These are phyloP conservation scores for Athetis lepigone DNA, from an alignment of 2,888 invertebrate species.

Conservation along the genomic window DNA sequence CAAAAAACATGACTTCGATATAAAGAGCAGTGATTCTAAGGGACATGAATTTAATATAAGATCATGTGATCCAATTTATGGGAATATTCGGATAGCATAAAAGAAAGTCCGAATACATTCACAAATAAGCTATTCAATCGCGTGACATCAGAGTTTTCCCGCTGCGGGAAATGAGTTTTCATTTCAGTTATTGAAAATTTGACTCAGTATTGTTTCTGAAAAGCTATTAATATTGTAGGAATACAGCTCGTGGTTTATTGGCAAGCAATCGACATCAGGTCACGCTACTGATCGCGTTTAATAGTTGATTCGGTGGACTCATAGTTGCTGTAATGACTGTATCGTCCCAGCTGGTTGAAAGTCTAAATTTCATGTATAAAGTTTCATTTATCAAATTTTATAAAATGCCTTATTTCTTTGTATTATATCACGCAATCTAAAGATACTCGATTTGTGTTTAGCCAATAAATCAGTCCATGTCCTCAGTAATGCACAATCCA, in stretches of 20 bases:
- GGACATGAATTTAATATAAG: slow-evolving; percentile 84
- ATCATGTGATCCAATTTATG: slow-evolving; percentile 77
- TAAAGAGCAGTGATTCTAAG: slow-evolving; percentile 80
- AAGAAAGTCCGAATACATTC: slow-evolving; percentile 68
- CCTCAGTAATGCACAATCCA: slow-evolving; percentile 89
- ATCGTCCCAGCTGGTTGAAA: slow-evolving; percentile 74
- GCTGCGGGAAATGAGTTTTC: slow-evolving; percentile 74
- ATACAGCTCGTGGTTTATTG: slow-evolving; percentile 70
- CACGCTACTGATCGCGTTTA: slow-evolving; percentile 78
- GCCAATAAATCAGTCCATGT: slow-evolving; percentile 89
- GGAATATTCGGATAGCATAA: slow-evolving; percentile 69
- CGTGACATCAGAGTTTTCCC: slow-evolving; percentile 73
- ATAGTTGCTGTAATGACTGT: slow-evolving; percentile 81
- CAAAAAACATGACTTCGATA: slow-evolving; percentile 83
- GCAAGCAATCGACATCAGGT: slow-evolving; percentile 76
- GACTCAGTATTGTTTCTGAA: slow-evolving; percentile 70
- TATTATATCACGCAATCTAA: neutral
- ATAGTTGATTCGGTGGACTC: slow-evolving; percentile 74
- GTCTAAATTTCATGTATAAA: slow-evolving; percentile 71
- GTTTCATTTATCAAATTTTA: neutral
- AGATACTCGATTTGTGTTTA: slow-evolving; percentile 67
- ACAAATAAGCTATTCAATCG: slow-evolving; percentile 73
- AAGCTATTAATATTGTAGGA: slow-evolving; percentile 77
- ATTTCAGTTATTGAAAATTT: slow-evolving; percentile 74
- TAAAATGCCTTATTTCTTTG: neutral